Conservation (phyloP, 2,797 vertebrate species). For the Hoplostethus atlanticus region DNA sequence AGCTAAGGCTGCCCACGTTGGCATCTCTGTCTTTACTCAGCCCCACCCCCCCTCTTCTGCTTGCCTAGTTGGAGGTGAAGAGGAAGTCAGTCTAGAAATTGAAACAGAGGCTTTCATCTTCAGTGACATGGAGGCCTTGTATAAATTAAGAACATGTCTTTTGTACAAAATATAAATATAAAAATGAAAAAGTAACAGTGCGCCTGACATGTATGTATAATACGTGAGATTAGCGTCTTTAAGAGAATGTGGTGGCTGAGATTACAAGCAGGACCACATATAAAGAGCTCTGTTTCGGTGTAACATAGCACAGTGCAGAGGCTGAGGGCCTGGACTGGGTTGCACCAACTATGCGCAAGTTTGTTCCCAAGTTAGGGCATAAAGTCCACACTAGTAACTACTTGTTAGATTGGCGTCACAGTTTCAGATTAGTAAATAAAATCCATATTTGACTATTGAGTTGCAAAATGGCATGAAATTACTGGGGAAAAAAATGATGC, state of each 20-base stretch:
- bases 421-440: slow-evolving; percentile 18
- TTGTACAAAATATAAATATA: slow-evolving; percentile 69
- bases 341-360: slow-evolving; percentile 76
- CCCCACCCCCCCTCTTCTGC: slow-evolving; percentile 40
- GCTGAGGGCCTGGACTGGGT: slow-evolving; percentile 69
- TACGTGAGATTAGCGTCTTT: slow-evolving; percentile 59
- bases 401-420: slow-evolving; percentile 39
- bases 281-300: slow-evolving; percentile 71
- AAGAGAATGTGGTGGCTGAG: slow-evolving; percentile 52
- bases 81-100: slow-evolving; percentile 52
- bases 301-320: slow-evolving; percentile 68
- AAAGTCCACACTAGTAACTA: slow-evolving; percentile 38
- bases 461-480: slow-evolving; percentile 42
- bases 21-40: slow-evolving; percentile 69
- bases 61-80: slow-evolving; percentile 50
- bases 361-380: slow-evolving; percentile 71
- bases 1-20: slow-evolving; percentile 55
- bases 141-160: slow-evolving; percentile 73
- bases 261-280: slow-evolving; percentile 57
- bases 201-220: slow-evolving; percentile 43
- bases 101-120: slow-evolving; percentile 62
- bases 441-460: slow-evolving; percentile 45
- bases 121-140: slow-evolving; percentile 68
- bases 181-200: slow-evolving; percentile 59
- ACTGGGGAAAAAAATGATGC: slow-evolving; percentile 33